phyloP scores from a whole-genome alignment of 2,113 vertebrate species.

The Erpornis zantholeuca region DNA sequence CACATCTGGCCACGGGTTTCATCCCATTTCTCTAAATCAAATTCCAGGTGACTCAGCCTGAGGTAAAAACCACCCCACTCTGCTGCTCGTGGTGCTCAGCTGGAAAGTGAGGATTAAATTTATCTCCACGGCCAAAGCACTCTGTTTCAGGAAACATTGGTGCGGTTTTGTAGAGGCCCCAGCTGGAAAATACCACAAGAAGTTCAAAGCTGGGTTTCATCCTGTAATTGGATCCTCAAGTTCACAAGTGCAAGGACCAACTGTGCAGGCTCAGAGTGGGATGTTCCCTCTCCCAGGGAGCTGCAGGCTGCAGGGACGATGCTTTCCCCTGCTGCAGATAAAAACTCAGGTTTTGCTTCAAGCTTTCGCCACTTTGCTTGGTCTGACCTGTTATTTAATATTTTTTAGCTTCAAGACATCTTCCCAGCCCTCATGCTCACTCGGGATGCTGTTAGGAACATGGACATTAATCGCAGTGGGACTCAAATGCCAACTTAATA shows the following conservation, averaged over 20 bases:
- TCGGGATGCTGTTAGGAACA: neutral
- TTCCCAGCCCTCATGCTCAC: neutral
- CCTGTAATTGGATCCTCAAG: slow-evolving; percentile 34
- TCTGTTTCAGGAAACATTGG: neutral
- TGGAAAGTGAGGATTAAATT: neutral
- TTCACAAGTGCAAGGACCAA: slow-evolving; percentile 53
- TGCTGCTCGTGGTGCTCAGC: neutral
- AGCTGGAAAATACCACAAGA: slow-evolving; percentile 54
- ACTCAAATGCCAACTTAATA: neutral
- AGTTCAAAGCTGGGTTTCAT: slow-evolving; percentile 46
- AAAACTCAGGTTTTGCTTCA: neutral
- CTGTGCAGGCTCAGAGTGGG: neutral
- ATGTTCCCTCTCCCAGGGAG: neutral
- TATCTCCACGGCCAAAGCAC: neutral
- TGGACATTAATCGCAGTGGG: neutral
- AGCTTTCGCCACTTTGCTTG: neutral
- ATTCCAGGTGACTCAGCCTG: neutral
- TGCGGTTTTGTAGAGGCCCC: neutral
- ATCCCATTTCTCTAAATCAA: neutral
- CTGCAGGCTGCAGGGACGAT: accelerated
- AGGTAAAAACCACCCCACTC: neutral
- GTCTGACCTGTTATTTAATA: neutral
- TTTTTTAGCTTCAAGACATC: neutral
- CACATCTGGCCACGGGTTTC: neutral
- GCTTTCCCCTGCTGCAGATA: neutral